A percentile compares a stretch with the other conserved stretches of the same genome.
These are phyloP conservation scores for Papilio polytes DNA, from an alignment of 1,140 invertebrate species.

Conservation along the genomic window DNA sequence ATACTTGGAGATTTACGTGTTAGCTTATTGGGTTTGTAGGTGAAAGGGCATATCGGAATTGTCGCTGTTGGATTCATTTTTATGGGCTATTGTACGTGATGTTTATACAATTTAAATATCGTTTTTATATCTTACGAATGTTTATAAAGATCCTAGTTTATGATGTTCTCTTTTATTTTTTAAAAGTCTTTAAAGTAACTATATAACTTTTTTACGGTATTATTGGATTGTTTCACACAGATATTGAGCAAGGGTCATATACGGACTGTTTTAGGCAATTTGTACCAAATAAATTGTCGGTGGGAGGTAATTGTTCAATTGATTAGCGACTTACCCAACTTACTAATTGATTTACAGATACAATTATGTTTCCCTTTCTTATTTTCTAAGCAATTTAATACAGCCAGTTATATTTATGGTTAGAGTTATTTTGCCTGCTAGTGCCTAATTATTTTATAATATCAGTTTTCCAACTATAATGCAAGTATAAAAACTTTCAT, in stretches of 20 bases:
- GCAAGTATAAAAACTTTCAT: neutral
- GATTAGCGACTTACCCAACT: neutral
- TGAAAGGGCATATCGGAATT: conserved; percentile 48
- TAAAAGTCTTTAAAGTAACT: neutral
- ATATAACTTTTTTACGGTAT: neutral
- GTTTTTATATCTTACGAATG: neutral
- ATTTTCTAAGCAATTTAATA: neutral
- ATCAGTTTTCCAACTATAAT: neutral
- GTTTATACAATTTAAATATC: neutral
- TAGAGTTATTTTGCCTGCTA: too few species aligned
- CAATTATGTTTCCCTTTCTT: neutral
- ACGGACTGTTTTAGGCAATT: neutral
- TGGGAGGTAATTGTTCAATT: conserved; percentile 1
- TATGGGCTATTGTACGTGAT: conserved; percentile 4
- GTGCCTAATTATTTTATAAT: neutral
- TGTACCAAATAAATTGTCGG: neutral
- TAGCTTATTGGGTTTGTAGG: conserved; percentile 62
- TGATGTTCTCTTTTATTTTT: neutral
- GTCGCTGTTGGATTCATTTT: conserved; percentile 12
- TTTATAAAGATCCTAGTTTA: too few species aligned
- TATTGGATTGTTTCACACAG: neutral
- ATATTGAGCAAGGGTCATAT: neutral
- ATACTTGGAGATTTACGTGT: conserved; percentile 66
- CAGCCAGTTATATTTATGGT: too few species aligned
- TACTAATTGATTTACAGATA: neutral